These are phyloP conservation scores for Aporophyla nigra DNA, from an alignment of 2,888 invertebrate genomes.

Conservation along the genomic window DNA sequence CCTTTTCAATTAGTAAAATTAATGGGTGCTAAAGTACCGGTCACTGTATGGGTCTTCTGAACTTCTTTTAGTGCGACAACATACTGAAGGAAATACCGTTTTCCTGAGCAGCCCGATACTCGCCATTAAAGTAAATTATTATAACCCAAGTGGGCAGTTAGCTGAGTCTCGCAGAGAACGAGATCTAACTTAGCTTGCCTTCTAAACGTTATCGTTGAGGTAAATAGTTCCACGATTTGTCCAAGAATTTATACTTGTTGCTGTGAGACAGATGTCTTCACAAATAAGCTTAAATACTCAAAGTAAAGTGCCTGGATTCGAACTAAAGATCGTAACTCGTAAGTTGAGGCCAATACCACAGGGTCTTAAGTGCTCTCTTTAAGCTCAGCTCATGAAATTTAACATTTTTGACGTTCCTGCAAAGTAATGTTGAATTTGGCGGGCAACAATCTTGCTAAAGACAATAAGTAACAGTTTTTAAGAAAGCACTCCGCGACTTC, in stretches of 20 bases:
- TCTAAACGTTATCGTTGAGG: slow-evolving; percentile 24
- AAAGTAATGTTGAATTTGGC: background rate
- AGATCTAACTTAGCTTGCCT: slow-evolving; percentile 35
- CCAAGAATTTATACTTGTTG: slow-evolving; percentile 4
- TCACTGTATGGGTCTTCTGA: slow-evolving; percentile 8
- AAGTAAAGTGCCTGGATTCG: too few species aligned
- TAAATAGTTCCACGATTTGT: slow-evolving; percentile 19
- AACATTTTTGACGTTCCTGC: too few species aligned
- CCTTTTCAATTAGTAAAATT: too few species aligned
- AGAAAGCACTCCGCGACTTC: too few species aligned
- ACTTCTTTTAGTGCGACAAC: background rate
- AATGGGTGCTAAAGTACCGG: background rate
- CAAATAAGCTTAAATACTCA: background rate
- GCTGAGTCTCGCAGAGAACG: slow-evolving; percentile 29
- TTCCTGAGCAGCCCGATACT: slow-evolving; percentile 52
- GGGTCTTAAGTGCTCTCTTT: too few species aligned
- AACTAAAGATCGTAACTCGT: too few species aligned
- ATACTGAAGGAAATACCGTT: slow-evolving; percentile 45
- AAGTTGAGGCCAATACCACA: too few species aligned
- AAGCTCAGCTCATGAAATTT: too few species aligned
- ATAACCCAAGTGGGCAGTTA: slow-evolving; percentile 68
- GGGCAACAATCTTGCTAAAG: background rate
- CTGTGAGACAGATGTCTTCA: background rate
- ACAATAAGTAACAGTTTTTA: background rate
- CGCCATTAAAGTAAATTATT: slow-evolving; percentile 70